phyloP scores from a whole-genome alignment of 2,797 vertebrate genomes.

The Triplophysa yarkandensis region DNA sequence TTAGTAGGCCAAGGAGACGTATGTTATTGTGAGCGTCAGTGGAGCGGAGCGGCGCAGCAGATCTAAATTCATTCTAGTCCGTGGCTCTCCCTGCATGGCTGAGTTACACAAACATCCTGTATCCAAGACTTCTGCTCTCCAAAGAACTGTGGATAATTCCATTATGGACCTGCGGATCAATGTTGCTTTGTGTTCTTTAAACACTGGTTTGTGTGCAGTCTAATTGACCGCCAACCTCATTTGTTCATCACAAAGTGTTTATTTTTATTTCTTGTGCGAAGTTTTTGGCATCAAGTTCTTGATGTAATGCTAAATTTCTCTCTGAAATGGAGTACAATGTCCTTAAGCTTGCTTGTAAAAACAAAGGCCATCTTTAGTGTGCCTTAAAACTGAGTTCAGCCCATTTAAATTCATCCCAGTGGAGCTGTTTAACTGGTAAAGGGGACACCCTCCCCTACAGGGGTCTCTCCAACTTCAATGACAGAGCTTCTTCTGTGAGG shows the following conservation, averaged over 20 bases:
- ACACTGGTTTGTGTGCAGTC: constrained; percentile 11
- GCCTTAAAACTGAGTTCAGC: constrained; percentile 24
- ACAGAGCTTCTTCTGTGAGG: constrained; percentile 48
- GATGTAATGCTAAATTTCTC: background rate
- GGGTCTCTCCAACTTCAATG: constrained; percentile 20
- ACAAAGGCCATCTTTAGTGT: constrained; percentile 1
- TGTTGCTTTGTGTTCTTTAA: constrained; percentile 39
- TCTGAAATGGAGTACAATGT: background rate
- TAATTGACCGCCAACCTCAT: constrained; percentile 15
- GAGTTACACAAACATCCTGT: constrained; percentile 32
- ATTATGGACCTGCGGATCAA: constrained; percentile 33
- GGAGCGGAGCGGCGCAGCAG: constrained; percentile 17
- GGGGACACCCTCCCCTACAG: constrained; percentile 20
- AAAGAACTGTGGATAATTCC: constrained; percentile 31
- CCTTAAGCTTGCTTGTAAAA: constrained; percentile 1
- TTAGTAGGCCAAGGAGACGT: constrained; percentile 24
- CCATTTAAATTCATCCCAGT: constrained; percentile 35
- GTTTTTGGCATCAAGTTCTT: background rate
- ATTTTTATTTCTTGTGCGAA: background rate
- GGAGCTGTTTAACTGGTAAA: constrained; percentile 25
- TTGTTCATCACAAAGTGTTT: constrained; percentile 4
- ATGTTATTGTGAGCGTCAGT: constrained; percentile 15
- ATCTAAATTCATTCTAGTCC: constrained; percentile 16
- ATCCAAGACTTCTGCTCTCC: constrained; percentile 21
- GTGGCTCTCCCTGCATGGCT: constrained; percentile 24